phyloP scores from a whole-genome alignment of 2,888 invertebrate species.

The Euplagia quadripunctaria region DNA sequence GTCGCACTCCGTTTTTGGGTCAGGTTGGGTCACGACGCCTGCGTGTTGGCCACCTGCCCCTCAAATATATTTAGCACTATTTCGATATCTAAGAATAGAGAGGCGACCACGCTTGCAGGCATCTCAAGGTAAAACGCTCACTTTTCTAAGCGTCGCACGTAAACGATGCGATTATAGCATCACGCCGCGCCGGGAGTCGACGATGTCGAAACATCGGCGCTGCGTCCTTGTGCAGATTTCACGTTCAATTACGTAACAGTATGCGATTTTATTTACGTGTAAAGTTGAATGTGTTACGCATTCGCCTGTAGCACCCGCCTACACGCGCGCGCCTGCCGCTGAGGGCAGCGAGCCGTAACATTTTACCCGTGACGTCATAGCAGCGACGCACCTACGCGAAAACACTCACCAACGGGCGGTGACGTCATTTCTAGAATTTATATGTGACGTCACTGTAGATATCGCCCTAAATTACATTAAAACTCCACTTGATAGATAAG shows the following conservation, averaged over 20 bases:
- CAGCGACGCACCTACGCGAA: slow-evolving; percentile 77
- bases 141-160: slow-evolving; percentile 82
- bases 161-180: slow-evolving; percentile 82
- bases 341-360: slow-evolving; percentile 62
- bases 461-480: slow-evolving; percentile 65
- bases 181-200: slow-evolving; percentile 69
- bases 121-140: slow-evolving; percentile 84
- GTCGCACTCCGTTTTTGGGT: slow-evolving; percentile 83
- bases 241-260: slow-evolving; percentile 80
- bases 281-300: slow-evolving; percentile 61
- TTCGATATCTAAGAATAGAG: slow-evolving; percentile 81
- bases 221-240: slow-evolving; percentile 83
- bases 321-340: slow-evolving; percentile 55
- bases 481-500: slow-evolving; percentile 57
- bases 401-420: slow-evolving; percentile 70
- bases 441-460: slow-evolving; percentile 75
- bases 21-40: slow-evolving; percentile 86
- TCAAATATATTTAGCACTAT: slow-evolving; percentile 74
- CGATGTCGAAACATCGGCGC: slow-evolving; percentile 74
- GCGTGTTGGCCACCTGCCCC: slow-evolving; percentile 74
- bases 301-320: slow-evolving; percentile 51
- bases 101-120: slow-evolving; percentile 74
- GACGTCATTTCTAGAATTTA: slow-evolving; percentile 73
- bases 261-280: slow-evolving; percentile 73
- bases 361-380: slow-evolving; percentile 82